Conservation (phyloP, 2,113 vertebrate species). For the Eurypyga helias region DNA sequence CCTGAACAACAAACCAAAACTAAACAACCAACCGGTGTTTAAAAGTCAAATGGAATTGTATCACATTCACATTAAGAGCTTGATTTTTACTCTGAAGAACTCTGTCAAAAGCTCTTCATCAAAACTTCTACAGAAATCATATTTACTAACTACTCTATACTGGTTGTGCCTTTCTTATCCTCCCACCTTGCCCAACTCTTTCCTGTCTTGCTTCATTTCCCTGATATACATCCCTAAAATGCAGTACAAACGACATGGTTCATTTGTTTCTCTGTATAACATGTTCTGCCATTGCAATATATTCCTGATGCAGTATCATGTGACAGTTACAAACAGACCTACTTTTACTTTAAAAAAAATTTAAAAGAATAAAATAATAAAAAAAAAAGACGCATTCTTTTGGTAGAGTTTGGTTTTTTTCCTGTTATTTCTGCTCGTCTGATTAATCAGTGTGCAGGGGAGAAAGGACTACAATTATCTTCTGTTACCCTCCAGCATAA, state of each 20-base stretch:
- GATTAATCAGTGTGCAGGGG: neutral
- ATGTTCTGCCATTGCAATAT: neutral
- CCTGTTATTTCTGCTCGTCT: neutral
- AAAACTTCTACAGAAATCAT: neutral
- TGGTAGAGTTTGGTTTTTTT: neutral
- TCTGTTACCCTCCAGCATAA: neutral
- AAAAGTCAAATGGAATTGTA: neutral
- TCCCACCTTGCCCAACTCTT: neutral
- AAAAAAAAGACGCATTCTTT: neutral
- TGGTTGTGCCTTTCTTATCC: neutral
- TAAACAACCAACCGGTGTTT: neutral
- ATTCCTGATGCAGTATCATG: neutral
- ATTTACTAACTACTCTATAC: neutral
- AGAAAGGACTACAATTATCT: neutral
- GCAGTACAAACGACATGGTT: neutral
- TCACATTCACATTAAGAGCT: neutral
- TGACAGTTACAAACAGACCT: neutral
- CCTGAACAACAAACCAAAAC: neutral
- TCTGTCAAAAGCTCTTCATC: neutral
- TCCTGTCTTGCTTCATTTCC: neutral
- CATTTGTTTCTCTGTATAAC: neutral
- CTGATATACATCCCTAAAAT: neutral
- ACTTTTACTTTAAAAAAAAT: neutral
- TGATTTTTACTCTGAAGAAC: neutral
- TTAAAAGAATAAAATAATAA: too few relatives aligned